Evolutionary conservation across 2,888 invertebrate genomes (phyloP), one percentile per base, ranked within the genome.

Genomic region (Eubasilissa splendida): DNA sequence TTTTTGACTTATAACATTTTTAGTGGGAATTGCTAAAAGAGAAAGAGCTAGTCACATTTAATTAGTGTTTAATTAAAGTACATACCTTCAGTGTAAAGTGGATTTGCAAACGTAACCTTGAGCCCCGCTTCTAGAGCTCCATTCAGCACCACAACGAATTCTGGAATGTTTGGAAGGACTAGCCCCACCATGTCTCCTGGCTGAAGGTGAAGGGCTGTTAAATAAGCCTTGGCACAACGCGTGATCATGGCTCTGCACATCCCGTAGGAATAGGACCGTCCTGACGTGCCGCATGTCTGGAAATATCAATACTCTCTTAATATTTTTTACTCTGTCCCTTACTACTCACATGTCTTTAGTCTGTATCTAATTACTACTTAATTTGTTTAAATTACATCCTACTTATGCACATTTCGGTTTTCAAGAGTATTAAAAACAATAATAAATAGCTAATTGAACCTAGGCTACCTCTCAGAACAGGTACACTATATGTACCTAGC

Each of bases 101-200:
- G 94, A 86, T 94, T 94, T 3, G 93, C 93, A 85, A 94, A 94
- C 0, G 94, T 94, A 12, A 93, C 93, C 2, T 91, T 89, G 1
- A 94, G 87, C 0, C 94, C 94, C 1, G 94, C 94, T 83, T 90
- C 90, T 86, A 94, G 89, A 65, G 93, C 93, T 3, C 94, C 94
- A 84, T 93, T 92, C 70, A 93, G 92, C n/a, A 92, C 89, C 42
- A 93, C 90, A 10, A 91, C 89, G 85, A 92, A 94, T 88, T 95
- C 94, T 0, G 94, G 94, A 76, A 94, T 90, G 86, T 95, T 95
- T 7, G 94, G 94, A 84, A 94, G 87, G 56, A 94, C 90, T 33
- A 95, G 87, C 1, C 93, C 94, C 2, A 95, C 86, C 22, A 92
- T 91, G 75, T 95, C 94, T 2, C 94, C 93, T 0, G 91, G 91